These are phyloP conservation scores for Petrocephalus microphthalmus DNA, from an alignment of 2,113 vertebrate genomes.

Conservation along the genomic window DNA sequence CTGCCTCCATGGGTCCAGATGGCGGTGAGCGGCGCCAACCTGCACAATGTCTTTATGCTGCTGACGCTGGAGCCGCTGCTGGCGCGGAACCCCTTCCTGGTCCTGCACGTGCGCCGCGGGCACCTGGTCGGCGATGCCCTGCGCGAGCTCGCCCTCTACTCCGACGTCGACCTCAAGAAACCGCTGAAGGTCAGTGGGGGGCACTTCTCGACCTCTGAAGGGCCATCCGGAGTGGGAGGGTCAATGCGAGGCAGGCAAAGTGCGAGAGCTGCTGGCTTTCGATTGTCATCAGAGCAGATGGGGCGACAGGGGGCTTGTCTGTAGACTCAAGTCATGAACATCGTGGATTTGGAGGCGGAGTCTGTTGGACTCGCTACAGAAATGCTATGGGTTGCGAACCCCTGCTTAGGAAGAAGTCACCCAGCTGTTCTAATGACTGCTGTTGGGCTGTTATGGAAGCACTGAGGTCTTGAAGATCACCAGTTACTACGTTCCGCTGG, in stretches of 20 bases:
- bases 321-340: background rate
- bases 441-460: background rate
- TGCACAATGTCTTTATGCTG: conserved; percentile 96
- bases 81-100: conserved; percentile 87
- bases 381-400: background rate
- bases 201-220: background rate
- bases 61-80: conserved; percentile 90
- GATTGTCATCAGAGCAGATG: background rate
- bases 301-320: background rate
- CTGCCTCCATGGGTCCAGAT: conserved; percentile 58
- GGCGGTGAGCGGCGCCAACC: conserved; percentile 88
- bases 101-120: conserved; percentile 84
- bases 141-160: conserved; percentile 87
- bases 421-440: background rate
- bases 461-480: background rate
- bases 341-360: background rate
- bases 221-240: background rate
- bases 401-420: background rate
- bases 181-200: conserved; percentile 82
- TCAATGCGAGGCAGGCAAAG: background rate
- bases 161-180: conserved; percentile 94
- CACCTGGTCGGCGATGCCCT: conserved; percentile 90
- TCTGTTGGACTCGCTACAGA: background rate
- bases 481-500: background rate
- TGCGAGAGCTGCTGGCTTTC: background rate